Evolutionary conservation across 2,113 vertebrate genomes (phyloP).

Genomic region (Theristicus caerulescens): DNA sequence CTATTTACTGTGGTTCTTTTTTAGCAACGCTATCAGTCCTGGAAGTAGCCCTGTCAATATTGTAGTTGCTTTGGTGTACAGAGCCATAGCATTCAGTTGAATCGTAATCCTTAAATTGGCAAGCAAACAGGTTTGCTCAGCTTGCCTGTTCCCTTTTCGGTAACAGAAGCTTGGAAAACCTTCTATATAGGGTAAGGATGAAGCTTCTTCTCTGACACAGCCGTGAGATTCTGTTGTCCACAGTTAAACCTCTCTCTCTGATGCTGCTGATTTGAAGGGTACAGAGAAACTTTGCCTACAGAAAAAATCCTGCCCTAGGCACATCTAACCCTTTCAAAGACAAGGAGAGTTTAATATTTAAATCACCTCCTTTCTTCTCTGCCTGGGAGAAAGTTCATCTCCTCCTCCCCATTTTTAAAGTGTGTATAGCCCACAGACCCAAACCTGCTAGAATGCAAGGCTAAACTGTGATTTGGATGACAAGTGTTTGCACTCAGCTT

Average conservation of each 20-base stretch:
- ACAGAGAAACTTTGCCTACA: background rate
- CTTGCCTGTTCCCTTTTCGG: constrained; percentile 42
- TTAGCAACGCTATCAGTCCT: background rate
- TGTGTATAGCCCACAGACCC: background rate
- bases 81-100: constrained; percentile 1
- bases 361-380: background rate
- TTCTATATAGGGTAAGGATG: background rate
- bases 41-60: constrained; percentile 60
- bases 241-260: background rate
- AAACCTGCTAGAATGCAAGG: background rate
- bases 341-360: background rate
- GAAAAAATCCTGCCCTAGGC: rapidly evolving
- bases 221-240: background rate
- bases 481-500: background rate
- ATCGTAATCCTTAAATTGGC: constrained; percentile 57
- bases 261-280: background rate
- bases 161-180: constrained; percentile 19
- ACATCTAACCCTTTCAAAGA: background rate
- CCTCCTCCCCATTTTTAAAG: background rate
- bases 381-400: background rate
- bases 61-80: constrained; percentile 48
- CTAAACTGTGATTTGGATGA: background rate
- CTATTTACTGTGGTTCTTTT: constrained; percentile 44
- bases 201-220: background rate
- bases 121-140: constrained; percentile 48